phyloP scores from a whole-genome alignment of 23 tunicate genomes.

The Pegea sp. region DNA sequence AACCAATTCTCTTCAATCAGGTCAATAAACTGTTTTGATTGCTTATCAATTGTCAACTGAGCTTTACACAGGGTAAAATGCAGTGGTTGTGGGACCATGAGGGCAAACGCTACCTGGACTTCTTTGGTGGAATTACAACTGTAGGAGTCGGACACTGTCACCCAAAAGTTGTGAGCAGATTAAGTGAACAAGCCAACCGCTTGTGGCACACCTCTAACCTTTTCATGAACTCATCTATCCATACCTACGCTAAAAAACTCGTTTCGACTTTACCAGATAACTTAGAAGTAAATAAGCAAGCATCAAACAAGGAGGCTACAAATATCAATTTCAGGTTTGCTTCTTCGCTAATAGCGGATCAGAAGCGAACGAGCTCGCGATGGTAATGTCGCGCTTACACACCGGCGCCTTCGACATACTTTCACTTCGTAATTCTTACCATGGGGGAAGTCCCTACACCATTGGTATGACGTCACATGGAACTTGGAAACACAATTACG shows the following conservation, averaged over 20 bases:
- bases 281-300: conserved; percentile 29
- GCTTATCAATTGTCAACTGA: neutral
- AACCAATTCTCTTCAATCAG: conserved; percentile 51
- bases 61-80: conserved; percentile 49
- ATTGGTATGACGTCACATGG: conserved; percentile 82
- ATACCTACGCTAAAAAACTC: conserved; percentile 84
- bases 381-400: conserved; percentile 63
- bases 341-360: conserved; percentile 92
- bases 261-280: conserved; percentile 63
- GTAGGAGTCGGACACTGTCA: conserved; percentile 98
- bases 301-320: no score
- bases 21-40: conserved; percentile 7
- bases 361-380: conserved; percentile 97
- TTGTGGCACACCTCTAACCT: conserved; percentile 92
- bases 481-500: conserved; percentile 69
- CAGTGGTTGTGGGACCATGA: conserved; percentile 96
- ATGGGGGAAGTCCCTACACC: conserved; percentile 89
- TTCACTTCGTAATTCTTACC: conserved; percentile 78
- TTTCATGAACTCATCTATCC: conserved; percentile 53
- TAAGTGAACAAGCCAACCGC: conserved; percentile 26
- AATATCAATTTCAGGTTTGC: conserved; percentile 56
- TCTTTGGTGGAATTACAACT: conserved; percentile 92
- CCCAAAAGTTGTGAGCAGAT: conserved; percentile 35
- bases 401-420: conserved; percentile 70
- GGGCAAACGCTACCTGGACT: conserved; percentile 73